Evolutionary conservation across 2,888 invertebrate genomes (phyloP), one percentile per base, ranked within the genome.

Genomic region (Girardia tigrina): DNA sequence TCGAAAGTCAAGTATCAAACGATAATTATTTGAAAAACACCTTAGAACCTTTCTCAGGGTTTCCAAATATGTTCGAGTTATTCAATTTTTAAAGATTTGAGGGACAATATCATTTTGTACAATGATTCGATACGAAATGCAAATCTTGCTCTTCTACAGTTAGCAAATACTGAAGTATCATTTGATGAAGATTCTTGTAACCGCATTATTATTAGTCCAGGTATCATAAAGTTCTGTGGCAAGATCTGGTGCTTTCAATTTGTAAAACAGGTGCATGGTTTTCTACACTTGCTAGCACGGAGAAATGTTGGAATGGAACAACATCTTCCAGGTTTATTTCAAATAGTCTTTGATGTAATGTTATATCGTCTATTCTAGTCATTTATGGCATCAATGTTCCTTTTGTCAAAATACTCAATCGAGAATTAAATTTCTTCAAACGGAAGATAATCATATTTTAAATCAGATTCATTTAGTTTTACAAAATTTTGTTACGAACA

Each of bases 1-100:
- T 56, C n/a, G 23, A 56, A 20, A 6, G n/a, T 2, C n/a, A 56
- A 56, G 56, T 56, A 56, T 56, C 20, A 56, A 56, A 56, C 4
- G 56, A 56, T 56, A 56, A 56, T 56, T 56, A 8, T 56, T 56
- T 56, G 56, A 56, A 56, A 36, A 56, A 56, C 56, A 56, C 56
- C n/a, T 23, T 20, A 56, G 16, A 56, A n/a, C 4, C n/a, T 56
- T 56, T 56, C 56, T 12, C 56, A 56, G 56, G 56, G 23, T n/a
- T 12, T 20, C n/a, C 4, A 56, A 16, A 56, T 20, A 56, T 56
- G 56, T 56, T 4, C 56, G 4, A 56, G 6, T n/a, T 12, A 56
- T n/a, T 4, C 56, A n/a, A 23, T 56, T 56, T 16, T 56, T 20
- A 56, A 16, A 56, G 4, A 56, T 56, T 23, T 56, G 56, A n/a